Evolutionary conservation across 1,140 invertebrate species (phyloP).

Genomic region (Megathymus violae): DNA sequence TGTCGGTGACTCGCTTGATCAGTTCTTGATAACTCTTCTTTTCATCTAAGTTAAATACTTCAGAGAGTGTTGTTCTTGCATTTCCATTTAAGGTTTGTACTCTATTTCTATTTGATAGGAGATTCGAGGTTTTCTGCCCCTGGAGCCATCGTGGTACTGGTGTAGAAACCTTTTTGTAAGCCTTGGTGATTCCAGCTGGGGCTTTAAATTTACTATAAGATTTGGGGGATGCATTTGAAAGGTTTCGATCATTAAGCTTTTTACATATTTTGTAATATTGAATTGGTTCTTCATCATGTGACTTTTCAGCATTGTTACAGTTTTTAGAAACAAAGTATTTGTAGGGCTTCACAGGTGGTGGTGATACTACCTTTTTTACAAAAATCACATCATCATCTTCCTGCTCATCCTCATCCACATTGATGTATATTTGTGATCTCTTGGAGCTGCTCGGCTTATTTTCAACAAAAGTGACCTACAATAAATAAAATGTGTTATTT

Average conservation of each 20-base stretch:
- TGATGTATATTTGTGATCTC: slow-evolving; percentile 60
- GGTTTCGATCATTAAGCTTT: slow-evolving; percentile 53
- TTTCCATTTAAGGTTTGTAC: slow-evolving; percentile 62
- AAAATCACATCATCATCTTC: slow-evolving; percentile 68
- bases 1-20: slow-evolving; percentile 59
- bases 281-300: slow-evolving; percentile 39
- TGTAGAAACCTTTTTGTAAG: slow-evolving; percentile 58
- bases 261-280: slow-evolving; percentile 58
- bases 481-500: no score
- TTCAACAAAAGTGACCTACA: slow-evolving; percentile 67
- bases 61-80: slow-evolving; percentile 61
- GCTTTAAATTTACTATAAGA: slow-evolving; percentile 63
- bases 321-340: slow-evolving; percentile 57
- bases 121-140: slow-evolving; percentile 46
- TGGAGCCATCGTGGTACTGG: slow-evolving; percentile 71
- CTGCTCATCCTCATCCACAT: slow-evolving; percentile 58
- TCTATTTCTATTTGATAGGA: slow-evolving; percentile 52
- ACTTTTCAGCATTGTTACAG: slow-evolving; percentile 35
- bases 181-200: slow-evolving; percentile 64
- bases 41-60: slow-evolving; percentile 79
- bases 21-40: slow-evolving; percentile 77
- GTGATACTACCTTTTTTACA: slow-evolving; percentile 60
- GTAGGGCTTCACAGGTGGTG: slow-evolving; percentile 52
- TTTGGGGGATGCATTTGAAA: slow-evolving; percentile 50
- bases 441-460: slow-evolving; percentile 51